Conservation (phyloP, 2,797 vertebrate species). For the Pantherophis vulpinus region DNA sequence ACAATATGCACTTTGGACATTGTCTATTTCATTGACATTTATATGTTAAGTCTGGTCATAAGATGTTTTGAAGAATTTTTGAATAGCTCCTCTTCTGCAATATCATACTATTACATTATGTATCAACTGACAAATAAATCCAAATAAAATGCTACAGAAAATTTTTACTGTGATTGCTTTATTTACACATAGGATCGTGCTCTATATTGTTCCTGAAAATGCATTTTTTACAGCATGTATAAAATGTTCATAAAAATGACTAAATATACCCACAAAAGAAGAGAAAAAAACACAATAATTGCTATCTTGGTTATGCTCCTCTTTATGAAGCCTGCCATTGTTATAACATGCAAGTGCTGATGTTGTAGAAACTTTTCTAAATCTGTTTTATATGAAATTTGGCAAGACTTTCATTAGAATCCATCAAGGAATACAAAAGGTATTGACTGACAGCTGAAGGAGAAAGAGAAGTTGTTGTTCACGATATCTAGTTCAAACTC, state of each 20-base stretch:
- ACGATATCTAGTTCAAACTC: background rate
- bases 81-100: background rate
- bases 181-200: background rate
- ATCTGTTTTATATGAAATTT: background rate
- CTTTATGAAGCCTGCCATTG: background rate
- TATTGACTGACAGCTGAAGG: background rate
- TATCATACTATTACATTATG: background rate
- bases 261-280: background rate
- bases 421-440: fast-evolving
- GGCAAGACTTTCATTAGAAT: background rate
- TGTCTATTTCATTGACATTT: background rate
- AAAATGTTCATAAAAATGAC: background rate
- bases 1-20: background rate
- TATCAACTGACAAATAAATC: background rate
- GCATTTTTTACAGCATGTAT: background rate
- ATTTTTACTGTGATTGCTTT: background rate
- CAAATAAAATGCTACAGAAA: background rate
- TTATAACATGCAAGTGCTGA: background rate
- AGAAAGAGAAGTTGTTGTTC: background rate
- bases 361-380: background rate
- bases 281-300: background rate
- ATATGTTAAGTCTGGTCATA: background rate
- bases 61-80: background rate
- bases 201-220: background rate
- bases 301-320: background rate